Conservation (phyloP, 1,140 invertebrate genomes). For the Orchestia grillus region DNA sequence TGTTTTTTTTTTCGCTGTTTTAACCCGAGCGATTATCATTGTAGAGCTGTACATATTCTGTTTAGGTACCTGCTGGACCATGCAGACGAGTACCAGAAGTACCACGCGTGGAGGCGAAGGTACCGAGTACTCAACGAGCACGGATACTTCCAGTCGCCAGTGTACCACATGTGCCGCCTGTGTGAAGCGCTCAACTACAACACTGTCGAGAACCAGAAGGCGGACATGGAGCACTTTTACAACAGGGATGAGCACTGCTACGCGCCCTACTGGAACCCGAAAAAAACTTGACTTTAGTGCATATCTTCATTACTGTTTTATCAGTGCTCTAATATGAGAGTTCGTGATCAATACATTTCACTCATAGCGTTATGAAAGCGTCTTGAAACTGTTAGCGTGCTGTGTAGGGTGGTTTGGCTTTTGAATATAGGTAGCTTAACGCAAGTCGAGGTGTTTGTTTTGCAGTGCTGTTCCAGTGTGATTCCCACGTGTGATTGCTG, state of each 20-base stretch:
- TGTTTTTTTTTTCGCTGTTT: background rate
- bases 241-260: background rate
- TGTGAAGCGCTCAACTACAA: conserved; percentile 70
- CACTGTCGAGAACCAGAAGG: conserved; percentile 59
- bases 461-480: too few relatives aligned
- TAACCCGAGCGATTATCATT: background rate
- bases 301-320: background rate
- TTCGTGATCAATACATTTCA: background rate
- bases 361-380: background rate
- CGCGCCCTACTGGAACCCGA: background rate
- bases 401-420: background rate
- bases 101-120: conserved; percentile 68
- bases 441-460: background rate
- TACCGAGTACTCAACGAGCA: conserved; percentile 75
- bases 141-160: conserved; percentile 77
- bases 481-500: too few relatives aligned
- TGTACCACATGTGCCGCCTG: conserved; percentile 69
- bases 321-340: background rate
- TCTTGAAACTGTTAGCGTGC: background rate
- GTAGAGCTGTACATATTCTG: background rate
- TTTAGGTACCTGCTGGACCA: conserved; percentile 64
- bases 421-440: background rate
- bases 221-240: background rate
- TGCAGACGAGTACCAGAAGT: conserved; percentile 68
- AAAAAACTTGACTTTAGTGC: background rate